Conservation (phyloP, 2,888 invertebrate genomes). For the Eupithecia pulchellata region DNA sequence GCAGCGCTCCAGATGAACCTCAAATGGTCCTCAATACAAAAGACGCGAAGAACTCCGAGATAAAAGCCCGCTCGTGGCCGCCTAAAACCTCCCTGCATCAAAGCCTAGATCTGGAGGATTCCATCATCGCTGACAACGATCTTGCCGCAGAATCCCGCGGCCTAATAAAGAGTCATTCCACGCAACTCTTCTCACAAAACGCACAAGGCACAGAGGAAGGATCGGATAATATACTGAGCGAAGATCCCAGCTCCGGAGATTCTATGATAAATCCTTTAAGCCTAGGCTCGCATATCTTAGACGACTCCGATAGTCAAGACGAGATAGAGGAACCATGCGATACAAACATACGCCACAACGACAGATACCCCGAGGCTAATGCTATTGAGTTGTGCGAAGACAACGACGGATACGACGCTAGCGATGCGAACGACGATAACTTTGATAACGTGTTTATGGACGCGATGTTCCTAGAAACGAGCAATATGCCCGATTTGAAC, state of each 20-base stretch:
- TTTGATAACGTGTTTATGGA: conserved; percentile 74
- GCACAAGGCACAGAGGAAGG: not conserved
- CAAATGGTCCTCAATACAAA: conserved; percentile 18
- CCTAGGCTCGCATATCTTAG: conserved; percentile 54
- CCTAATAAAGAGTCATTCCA: conserved; percentile 65
- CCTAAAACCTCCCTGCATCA: conserved; percentile 59
- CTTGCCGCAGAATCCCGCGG: conserved; percentile 54
- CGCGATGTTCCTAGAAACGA: conserved; percentile 69
- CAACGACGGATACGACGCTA: conserved; percentile 30
- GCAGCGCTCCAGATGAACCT: conserved; percentile 48
- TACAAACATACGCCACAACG: conserved; percentile 78
- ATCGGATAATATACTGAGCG: conserved; percentile 39
- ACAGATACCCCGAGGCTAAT: conserved; percentile 73
- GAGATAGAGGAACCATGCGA: conserved; percentile 60
- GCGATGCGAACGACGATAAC: conserved; percentile 58
- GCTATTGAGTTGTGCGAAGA: conserved; percentile 56
- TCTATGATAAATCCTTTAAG: conserved; percentile 54
- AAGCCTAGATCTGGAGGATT: conserved; percentile 58
- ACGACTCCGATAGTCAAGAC: conserved; percentile 42
- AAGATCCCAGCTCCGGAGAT: conserved; percentile 45
- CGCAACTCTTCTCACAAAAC: conserved; percentile 57
- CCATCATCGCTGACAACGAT: conserved; percentile 52
- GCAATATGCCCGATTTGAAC: conserved; percentile 72
- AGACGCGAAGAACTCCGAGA: conserved; percentile 48
- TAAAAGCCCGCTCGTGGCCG: conserved; percentile 41